Base-by-base conservation (phyloP, 2,113 vertebrate species). In the Solenodon paradoxus region DNA sequence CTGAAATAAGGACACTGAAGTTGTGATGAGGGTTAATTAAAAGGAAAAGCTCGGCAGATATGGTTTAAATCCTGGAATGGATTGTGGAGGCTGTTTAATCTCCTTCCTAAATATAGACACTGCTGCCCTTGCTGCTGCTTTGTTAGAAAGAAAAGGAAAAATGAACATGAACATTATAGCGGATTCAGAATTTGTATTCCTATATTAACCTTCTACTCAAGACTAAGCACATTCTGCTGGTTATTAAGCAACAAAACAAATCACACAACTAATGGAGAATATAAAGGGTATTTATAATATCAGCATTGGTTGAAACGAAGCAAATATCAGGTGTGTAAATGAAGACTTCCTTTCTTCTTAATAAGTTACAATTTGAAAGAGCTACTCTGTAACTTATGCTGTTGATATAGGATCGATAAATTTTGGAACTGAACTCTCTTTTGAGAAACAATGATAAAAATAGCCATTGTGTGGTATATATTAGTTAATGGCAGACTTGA, bases 31-130 rank as follows among this genome's bases (percentile, higher is more conserved):
- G 40, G 16, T 75, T 93, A 85, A 84, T 75, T 93, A 64, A 94
- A 88, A 83, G 87, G 19, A 63, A 22, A 74, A 90, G 55, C 53
- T 91, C 16, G 1, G 94, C 66, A 88, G 71, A 77, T 77, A 88
- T 0, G 17, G 61, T 77, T 93, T 59, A 88, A 96, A 77, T 88
- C 30, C 81, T 91, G 51, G 45, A 96, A 87, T 64, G 71, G 35
- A 45, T 45, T 64, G 8, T 28, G 47, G 51, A 96, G 2, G 38
- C 28, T 30, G 7, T 57, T 90, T 89, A 63, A 69, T 90, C 22
- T 82, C 26, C 28, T 69, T 92, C 20, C n/a, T 83, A 90, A 92
- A 75, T 80, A 90, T 61, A 95, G 57, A n/a, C 22, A 16, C 55
- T 57, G 26, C 22, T 83, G 35, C 10, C 15, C 9, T 74, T 47